A percentile compares a stretch with the other conserved stretches of the same genome.
phyloP scores from a whole-genome alignment of 2,888 invertebrate species.

The Azorinus chamasolen region DNA sequence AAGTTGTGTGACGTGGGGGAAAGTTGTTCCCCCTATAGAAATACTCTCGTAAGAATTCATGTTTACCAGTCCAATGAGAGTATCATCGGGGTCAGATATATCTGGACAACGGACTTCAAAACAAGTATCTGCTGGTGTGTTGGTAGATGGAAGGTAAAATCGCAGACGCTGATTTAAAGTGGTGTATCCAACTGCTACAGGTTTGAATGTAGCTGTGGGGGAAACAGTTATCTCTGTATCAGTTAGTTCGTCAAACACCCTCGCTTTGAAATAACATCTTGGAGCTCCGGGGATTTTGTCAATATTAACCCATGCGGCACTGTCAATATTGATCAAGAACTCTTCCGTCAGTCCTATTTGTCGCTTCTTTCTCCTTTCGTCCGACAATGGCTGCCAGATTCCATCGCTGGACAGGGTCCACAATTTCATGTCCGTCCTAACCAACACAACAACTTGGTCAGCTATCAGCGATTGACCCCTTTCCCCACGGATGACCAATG shows the following conservation, averaged over 20 bases:
- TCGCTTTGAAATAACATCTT: background rate
- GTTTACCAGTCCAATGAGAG: slow-evolving; percentile 28
- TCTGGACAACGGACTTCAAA: slow-evolving; percentile 23
- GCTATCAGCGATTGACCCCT: background rate
- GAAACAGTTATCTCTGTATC: background rate
- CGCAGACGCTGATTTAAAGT: slow-evolving; percentile 6
- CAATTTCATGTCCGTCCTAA: slow-evolving; percentile 16
- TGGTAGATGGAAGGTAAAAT: slow-evolving; percentile 19
- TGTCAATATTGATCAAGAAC: background rate
- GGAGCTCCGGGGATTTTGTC: slow-evolving; percentile 4
- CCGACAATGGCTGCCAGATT: background rate
- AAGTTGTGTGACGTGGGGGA: slow-evolving; percentile 12
- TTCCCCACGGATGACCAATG: slow-evolving; percentile 11
- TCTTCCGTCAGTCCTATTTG: background rate
- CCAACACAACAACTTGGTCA: slow-evolving; percentile 5
- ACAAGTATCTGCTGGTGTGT: slow-evolving; percentile 15
- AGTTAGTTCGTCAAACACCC: background rate
- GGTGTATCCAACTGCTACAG: background rate
- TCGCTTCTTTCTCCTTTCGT: background rate
- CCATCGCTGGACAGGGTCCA: slow-evolving; percentile 7
- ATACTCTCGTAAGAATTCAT: slow-evolving; percentile 30
- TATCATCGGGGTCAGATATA: slow-evolving; percentile 3
- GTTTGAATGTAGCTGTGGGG: background rate
- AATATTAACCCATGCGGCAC: background rate
- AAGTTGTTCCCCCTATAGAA: slow-evolving; percentile 20